Conservation (phyloP, 2,113 vertebrate species). For the Cacatua alba region DNA sequence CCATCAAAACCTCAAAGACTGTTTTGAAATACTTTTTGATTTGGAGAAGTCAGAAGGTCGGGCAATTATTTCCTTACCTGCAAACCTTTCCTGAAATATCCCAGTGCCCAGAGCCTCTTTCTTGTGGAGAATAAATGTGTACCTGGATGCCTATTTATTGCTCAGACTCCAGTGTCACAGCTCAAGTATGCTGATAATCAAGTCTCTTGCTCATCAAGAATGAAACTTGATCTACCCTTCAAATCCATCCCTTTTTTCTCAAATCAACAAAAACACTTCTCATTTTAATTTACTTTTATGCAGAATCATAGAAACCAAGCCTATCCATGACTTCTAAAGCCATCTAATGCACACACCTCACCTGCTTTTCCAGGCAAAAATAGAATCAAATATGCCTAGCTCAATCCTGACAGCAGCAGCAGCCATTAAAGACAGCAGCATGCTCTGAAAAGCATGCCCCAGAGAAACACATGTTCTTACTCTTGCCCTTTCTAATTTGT, state of each 20-base stretch:
- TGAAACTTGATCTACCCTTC: background rate
- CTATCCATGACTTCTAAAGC: background rate
- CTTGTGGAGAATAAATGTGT: background rate
- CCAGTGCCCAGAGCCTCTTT: background rate
- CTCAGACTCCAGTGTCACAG: background rate
- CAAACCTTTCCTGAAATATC: background rate
- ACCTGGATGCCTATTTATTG: background rate
- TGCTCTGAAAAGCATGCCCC: background rate
- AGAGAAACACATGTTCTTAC: background rate
- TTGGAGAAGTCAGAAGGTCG: background rate
- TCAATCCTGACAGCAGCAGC: background rate
- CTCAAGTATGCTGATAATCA: background rate
- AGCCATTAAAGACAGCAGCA: fast-evolving
- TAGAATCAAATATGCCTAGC: background rate
- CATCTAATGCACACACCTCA: background rate
- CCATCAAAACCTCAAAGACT: background rate
- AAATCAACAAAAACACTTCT: background rate
- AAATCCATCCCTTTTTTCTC: background rate
- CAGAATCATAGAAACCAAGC: background rate
- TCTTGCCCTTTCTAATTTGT: background rate
- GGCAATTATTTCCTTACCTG: background rate
- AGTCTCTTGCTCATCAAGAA: background rate
- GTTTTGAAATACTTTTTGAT: background rate
- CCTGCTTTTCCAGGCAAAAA: background rate
- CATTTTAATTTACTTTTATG: background rate